phyloP scores from a whole-genome alignment of 2,888 invertebrate genomes.

The Tipula lateralis region DNA sequence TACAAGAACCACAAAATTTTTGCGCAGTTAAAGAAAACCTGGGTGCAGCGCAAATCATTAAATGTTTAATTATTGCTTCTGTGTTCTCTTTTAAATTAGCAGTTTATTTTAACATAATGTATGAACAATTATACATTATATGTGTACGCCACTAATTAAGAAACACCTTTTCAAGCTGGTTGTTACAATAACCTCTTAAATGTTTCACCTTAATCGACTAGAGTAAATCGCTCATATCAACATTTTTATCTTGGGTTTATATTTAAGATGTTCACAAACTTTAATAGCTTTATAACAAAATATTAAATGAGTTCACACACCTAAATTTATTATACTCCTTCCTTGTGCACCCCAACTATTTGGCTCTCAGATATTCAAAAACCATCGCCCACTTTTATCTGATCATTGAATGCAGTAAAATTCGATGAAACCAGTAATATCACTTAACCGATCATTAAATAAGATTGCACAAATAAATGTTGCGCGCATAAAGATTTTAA shows the following conservation, averaged over 20 bases:
- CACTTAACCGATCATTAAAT: constrained; percentile 24
- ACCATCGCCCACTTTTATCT: neutral
- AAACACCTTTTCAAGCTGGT: too few relatives aligned
- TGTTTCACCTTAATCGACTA: too few relatives aligned
- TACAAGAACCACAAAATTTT: neutral
- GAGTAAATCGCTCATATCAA: too few relatives aligned
- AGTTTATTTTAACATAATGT: neutral
- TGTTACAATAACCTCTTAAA: too few relatives aligned
- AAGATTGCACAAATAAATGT: neutral
- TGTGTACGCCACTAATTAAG: too few relatives aligned
- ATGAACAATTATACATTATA: neutral
- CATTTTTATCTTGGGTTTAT: too few relatives aligned
- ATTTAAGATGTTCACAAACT: too few relatives aligned
- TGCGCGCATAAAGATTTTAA: constrained; percentile 5
- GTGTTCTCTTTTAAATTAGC: neutral
- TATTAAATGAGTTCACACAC: neutral
- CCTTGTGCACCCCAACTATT: neutral
- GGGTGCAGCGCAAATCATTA: neutral
- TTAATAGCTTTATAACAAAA: neutral
- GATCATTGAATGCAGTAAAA: neutral
- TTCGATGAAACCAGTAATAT: neutral
- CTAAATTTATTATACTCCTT: too few relatives aligned
- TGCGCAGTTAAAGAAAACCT: neutral
- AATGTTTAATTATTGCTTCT: neutral
- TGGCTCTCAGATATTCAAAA: neutral